Base-by-base conservation (phyloP, 1,140 invertebrate genomes). In the Trachymyrmex cornetzi region DNA sequence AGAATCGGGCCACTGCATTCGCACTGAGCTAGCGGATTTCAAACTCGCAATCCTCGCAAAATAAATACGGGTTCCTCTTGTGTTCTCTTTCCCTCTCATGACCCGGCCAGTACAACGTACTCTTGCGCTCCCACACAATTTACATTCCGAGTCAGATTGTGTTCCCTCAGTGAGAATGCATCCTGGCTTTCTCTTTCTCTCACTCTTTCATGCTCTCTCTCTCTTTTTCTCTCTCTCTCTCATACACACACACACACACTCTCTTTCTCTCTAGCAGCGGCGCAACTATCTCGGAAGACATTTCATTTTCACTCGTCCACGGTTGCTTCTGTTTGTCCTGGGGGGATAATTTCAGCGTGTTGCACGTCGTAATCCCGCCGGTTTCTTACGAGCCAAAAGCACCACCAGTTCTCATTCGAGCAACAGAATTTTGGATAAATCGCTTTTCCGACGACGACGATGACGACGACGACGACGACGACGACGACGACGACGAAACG, bases 211-310 rank as follows among this genome's bases (percentile, higher is more conserved):
- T 3, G 55, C 59, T 55, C 61, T 24, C n/a, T 24, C 44, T 19
- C 7, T 61, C 9, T 63, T 24, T 50, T 38, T 72, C 34, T 30
- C 38, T 84, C 12, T 48, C 67, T 59, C 63, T 71, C 79, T 48
- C 34, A 30, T 3, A 30, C 30, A 30, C 30, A 4, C 30, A 30
- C 0, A 30, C 30, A 30, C 57, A 14, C 7, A 63, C 9, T 63
- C 38, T 63, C 57, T 74, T 53, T 48, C 38, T 84, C 24, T 48
- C 69, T 59, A 82, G 53, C 84, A 85, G 75, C 88, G 88, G 86
- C 88, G 90, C 89, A 92, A 92, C 93, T 94, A 93, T 93, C 93
- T 93, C 92, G 93, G 92, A 94, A 94, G 93, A 94, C 94, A 91
- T 94, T 92, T 93, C 92, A 93, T 91, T 91, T 90, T 86, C 77